Evolutionary conservation across 2,113 vertebrate species (phyloP).

Genomic region (Sisor rabdophorus): DNA sequence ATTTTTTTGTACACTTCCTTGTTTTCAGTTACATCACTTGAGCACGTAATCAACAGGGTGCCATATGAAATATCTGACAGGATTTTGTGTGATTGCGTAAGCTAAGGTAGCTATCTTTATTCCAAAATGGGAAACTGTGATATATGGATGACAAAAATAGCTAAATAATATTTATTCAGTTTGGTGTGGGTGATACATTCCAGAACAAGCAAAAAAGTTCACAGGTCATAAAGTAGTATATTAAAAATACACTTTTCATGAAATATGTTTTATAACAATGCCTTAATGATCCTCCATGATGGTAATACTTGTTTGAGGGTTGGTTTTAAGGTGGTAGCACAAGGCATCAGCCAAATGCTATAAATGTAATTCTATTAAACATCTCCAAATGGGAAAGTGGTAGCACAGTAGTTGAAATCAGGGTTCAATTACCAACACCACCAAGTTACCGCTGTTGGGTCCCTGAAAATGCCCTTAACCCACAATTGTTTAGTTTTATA

Average conservation of each 20-base stretch:
- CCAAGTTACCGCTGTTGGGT: too few relatives aligned
- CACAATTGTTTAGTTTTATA: too few relatives aligned
- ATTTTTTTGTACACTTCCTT: neutral
- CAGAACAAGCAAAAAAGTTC: neutral
- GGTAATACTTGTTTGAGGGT: neutral
- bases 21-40: neutral
- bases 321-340: too few relatives aligned
- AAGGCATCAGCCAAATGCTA: too few relatives aligned
- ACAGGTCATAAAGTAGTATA: neutral
- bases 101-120: neutral
- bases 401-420: too few relatives aligned
- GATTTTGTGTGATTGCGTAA: neutral
- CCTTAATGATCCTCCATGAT: neutral
- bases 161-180: neutral
- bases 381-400: too few relatives aligned
- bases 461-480: too few relatives aligned
- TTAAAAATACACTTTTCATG: too few relatives aligned
- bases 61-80: neutral
- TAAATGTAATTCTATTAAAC: too few relatives aligned
- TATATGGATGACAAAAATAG: neutral
- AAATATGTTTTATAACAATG: neutral
- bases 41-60: neutral
- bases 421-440: too few relatives aligned
- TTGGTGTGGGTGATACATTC: neutral
- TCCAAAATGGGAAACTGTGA: neutral